A percentile compares a stretch with the other conserved stretches of the same genome.
Evolutionary conservation across 2,888 invertebrate genomes (phyloP).

Genomic region (Ennomos quercinarius): DNA sequence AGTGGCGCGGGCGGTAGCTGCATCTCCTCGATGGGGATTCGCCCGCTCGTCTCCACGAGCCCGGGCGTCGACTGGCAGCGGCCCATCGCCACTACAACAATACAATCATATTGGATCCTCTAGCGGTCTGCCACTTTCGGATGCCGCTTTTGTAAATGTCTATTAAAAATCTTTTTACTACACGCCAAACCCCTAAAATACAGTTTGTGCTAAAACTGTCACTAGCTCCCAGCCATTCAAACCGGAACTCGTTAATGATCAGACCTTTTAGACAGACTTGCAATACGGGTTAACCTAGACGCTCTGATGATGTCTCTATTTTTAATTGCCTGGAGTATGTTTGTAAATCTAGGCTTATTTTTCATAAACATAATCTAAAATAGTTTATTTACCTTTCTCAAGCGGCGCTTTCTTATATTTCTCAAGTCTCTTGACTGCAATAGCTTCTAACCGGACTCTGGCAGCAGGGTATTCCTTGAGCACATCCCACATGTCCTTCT

Average conservation of each 20-base stretch:
- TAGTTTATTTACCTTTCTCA: constrained; percentile 90
- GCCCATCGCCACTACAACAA: constrained; percentile 94
- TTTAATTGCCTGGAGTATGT: too few species aligned
- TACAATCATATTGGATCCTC: constrained; percentile 18
- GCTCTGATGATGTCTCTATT: too few species aligned
- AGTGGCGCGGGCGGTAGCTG: constrained; percentile 73
- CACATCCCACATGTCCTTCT: constrained; percentile 99
- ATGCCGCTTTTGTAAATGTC: too few species aligned
- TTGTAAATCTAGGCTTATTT: too few species aligned
- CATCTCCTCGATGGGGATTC: constrained; percentile 92
- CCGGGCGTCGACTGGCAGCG: constrained; percentile 98
- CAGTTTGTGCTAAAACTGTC: not conserved
- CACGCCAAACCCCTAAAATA: not conserved
- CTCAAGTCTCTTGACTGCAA: constrained; percentile 98
- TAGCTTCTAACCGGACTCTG: constrained; percentile 97
- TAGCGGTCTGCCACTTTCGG: not conserved
- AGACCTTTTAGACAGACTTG: too few species aligned
- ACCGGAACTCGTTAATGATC: constrained; percentile 4
- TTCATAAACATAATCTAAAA: too few species aligned
- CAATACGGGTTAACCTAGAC: too few species aligned
- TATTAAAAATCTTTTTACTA: not conserved
- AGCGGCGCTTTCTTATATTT: constrained; percentile 98
- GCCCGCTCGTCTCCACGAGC: constrained; percentile 96
- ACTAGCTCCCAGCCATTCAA: constrained; percentile 6
- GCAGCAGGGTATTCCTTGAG: constrained; percentile 98